Base-by-base conservation (phyloP, 2,888 invertebrate species). In the Slavum lentiscoides region DNA sequence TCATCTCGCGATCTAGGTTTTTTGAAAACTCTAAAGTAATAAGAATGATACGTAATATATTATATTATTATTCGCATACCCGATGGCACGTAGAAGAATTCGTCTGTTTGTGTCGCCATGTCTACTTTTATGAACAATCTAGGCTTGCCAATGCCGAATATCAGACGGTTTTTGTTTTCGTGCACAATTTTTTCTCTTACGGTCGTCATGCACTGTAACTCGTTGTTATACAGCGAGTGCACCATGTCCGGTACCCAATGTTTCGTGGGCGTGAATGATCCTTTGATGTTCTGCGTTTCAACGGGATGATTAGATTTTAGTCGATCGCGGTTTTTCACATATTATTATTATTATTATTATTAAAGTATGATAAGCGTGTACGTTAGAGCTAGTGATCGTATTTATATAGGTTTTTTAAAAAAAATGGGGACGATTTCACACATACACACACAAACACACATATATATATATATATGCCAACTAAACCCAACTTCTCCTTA, bases 241-340 rank as follows among this genome's bases (percentile, higher is more conserved):
- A 23, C n/a, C 1, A 80, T 19, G 23, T 80, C 77, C 1, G 77
- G 77, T 6, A 80, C 77, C 77, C 77, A 80, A 39, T 6, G 62
- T n/a, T 64, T 53, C 1, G 77, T 70, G 2, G 77, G 62, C 39
- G 53, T 17, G 15, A 80, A 80, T 5, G 77, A 49, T 61, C 58
- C 76, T 17, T 5, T 53, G 17, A 69, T 30, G 61, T 77, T 37
- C 76, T 77, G 39, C 30, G 4, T 53, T 23, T 30, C 21, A 19
- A 58, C n/a, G 11, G 7, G 19, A 64, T 6, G 5, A 21, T n/a
- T 11, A 11, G 21, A 49, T 19, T 2, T 2, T 43, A 9, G 43
- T 11, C 68, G 1, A n/a, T n/a, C 11, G 9, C 9, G 19, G 43
- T 43, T 9, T 9, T 4, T 7, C 37, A 15, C 30, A 30, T 30